These are phyloP conservation scores for Chauna torquata DNA, from an alignment of 2,113 vertebrate species.

Conservation along the genomic window DNA sequence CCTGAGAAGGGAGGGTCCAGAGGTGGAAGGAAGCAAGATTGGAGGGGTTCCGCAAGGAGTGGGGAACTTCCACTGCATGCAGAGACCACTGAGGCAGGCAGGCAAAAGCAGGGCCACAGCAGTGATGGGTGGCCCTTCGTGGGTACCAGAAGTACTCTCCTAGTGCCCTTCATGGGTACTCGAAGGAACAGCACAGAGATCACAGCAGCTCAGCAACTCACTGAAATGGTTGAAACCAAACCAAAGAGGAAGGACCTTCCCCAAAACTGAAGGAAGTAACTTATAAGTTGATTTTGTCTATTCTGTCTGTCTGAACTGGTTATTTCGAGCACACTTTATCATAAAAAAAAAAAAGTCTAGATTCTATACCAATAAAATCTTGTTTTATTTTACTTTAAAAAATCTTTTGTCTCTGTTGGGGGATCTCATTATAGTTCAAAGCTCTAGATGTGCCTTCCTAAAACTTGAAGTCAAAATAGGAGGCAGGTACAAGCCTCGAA, in stretches of 20 bases:
- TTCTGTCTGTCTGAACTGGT: background rate
- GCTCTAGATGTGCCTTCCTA: background rate
- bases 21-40: background rate
- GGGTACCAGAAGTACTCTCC: background rate
- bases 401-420: background rate
- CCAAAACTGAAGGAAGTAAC: background rate
- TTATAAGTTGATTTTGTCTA: background rate
- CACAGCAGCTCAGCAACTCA: background rate
- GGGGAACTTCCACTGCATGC: background rate
- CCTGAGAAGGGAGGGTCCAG: background rate
- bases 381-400: background rate
- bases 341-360: background rate
- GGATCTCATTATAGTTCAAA: background rate
- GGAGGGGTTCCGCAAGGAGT: accelerated
- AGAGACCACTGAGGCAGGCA: background rate
- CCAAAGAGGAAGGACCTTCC: background rate
- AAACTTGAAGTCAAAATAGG: background rate
- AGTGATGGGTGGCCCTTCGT: background rate
- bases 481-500: background rate
- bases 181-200: background rate
- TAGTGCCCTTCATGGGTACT: too few species aligned
- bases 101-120: background rate
- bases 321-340: background rate
- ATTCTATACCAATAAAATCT: background rate
- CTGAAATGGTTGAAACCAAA: background rate